phyloP scores from a whole-genome alignment of 92 coral and sea anemone genomes.

The Umimayanthus chanpuru region DNA sequence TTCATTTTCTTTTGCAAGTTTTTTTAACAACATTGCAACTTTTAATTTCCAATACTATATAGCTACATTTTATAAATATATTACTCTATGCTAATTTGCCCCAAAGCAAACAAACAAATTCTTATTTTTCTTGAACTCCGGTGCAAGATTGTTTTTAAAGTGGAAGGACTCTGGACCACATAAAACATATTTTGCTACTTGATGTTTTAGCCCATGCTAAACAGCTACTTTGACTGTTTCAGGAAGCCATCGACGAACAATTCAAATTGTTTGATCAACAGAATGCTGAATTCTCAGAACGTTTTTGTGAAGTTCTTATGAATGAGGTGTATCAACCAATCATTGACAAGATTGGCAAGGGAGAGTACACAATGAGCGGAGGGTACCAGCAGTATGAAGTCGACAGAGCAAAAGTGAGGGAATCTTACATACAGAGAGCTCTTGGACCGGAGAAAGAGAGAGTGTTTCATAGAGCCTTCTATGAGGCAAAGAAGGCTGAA shows the following conservation, averaged over 20 bases:
- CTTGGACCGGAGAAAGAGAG: constrained; percentile 34
- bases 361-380: constrained; percentile 11
- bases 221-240: not conserved
- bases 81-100: too few relatives aligned
- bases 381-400: constrained; percentile 14
- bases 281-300: constrained; percentile 26
- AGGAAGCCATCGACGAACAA: constrained; percentile 30
- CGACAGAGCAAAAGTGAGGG: constrained; percentile 29
- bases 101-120: too few relatives aligned
- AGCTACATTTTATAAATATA: too few relatives aligned
- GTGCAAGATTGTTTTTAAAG: too few relatives aligned
- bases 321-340: constrained; percentile 24
- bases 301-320: constrained; percentile 33
- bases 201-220: not conserved
- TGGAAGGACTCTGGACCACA: not conserved
- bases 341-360: not conserved
- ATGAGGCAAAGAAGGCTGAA: constrained; percentile 4
- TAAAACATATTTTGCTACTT: too few relatives aligned
- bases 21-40: too few relatives aligned
- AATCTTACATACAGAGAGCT: not conserved
- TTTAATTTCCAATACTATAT: too few relatives aligned
- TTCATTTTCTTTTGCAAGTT: too few relatives aligned
- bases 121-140: too few relatives aligned
- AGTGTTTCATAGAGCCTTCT: constrained; percentile 24
- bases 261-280: constrained; percentile 9